phyloP scores from a whole-genome alignment of 2,888 invertebrate genomes.

The Oxystoma pomonae region DNA sequence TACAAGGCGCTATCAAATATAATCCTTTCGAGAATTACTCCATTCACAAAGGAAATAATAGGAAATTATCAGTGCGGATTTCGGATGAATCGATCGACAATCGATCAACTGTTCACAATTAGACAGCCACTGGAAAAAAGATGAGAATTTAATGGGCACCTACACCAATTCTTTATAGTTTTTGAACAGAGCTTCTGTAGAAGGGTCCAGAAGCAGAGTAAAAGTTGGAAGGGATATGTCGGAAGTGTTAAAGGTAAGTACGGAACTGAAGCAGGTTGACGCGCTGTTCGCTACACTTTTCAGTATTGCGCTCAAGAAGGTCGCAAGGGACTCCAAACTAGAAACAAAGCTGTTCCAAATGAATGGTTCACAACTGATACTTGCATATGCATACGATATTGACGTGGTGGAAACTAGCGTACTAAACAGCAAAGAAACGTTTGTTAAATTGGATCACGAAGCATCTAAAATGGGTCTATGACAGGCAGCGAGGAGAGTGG shows the following conservation, averaged over 20 bases:
- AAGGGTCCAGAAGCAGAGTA: slow-evolving; percentile 13
- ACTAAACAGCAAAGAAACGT: slow-evolving; percentile 5
- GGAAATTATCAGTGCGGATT: too few relatives aligned
- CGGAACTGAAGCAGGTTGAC: slow-evolving; percentile 11
- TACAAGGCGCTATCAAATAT: too few relatives aligned
- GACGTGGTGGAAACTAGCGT: too few relatives aligned
- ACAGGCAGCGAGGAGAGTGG: too few relatives aligned
- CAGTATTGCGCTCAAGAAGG: slow-evolving; percentile 6
- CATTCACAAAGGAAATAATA: too few relatives aligned
- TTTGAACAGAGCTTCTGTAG: slow-evolving; percentile 10
- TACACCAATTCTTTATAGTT: too few relatives aligned
- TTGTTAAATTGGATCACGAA: too few relatives aligned
- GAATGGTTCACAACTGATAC: slow-evolving; percentile 7
- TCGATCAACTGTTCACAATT: too few relatives aligned
- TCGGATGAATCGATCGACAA: too few relatives aligned
- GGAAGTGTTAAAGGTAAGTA: slow-evolving; percentile 9
- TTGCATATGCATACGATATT: too few relatives aligned
- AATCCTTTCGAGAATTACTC: too few relatives aligned
- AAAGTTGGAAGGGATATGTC: slow-evolving; percentile 10
- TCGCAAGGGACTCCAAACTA: slow-evolving; percentile 7
- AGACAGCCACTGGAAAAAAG: slow-evolving; percentile 7
- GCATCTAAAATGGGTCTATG: too few relatives aligned
- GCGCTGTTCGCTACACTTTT: slow-evolving; percentile 13
- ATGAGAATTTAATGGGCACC: slow-evolving; percentile 11
- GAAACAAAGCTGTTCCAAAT: slow-evolving; percentile 6